Conservation (phyloP, 2,888 invertebrate species). For the Limnephilus rhombicus region DNA sequence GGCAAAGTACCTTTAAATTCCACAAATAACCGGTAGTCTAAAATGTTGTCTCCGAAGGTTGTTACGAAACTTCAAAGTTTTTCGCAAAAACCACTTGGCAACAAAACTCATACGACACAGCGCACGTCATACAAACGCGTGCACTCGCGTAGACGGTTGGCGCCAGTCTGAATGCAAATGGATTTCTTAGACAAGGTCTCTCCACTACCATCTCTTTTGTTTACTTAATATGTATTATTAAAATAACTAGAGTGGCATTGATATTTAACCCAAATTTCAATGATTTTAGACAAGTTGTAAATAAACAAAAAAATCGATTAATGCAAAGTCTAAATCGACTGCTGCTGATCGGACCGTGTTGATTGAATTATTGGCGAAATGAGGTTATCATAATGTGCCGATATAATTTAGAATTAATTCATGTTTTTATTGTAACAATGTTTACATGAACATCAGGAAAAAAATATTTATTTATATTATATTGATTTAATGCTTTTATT, state of each 20-base stretch:
- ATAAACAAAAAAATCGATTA: not conserved
- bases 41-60: not conserved
- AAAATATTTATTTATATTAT: not conserved
- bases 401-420: not conserved
- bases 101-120: not conserved
- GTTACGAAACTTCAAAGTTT: not conserved
- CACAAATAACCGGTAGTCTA: not conserved
- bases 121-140: not conserved
- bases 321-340: not conserved
- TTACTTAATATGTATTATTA: not conserved
- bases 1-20: not conserved
- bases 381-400: not conserved
- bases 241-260: not conserved
- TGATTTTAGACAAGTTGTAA: not conserved
- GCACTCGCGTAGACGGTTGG: not conserved
- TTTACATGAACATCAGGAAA: not conserved
- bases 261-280: not conserved
- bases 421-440: not conserved
- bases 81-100: not conserved
- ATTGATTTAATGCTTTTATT: no score
- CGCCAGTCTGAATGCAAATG: not conserved
- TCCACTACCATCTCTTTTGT: not conserved
- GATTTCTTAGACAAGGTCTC: not conserved
- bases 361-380: not conserved
- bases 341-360: not conserved